Evolutionary conservation across 2,888 invertebrate species (phyloP).

Genomic region (Tetranychus piercei): DNA sequence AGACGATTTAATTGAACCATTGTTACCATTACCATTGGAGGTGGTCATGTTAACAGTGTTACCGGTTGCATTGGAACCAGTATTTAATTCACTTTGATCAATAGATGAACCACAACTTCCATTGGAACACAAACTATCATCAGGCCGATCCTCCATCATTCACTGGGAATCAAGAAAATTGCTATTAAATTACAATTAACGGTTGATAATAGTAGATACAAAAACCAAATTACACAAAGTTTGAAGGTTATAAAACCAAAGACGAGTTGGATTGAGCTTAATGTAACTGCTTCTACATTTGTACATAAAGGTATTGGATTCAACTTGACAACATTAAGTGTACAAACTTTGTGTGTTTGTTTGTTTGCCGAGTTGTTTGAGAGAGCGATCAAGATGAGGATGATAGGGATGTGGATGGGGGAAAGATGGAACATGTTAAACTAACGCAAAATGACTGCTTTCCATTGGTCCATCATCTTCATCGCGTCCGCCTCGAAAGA

Average conservation of each 20-base stretch:
- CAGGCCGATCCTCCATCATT: neutral
- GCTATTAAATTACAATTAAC: too few species aligned
- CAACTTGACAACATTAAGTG: neutral
- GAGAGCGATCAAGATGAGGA: conserved; percentile 1
- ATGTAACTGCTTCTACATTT: too few species aligned
- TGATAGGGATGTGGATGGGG: conserved; percentile 1
- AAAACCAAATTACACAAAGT: too few species aligned
- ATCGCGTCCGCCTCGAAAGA: neutral
- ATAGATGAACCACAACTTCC: neutral
- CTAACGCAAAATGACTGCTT: neutral
- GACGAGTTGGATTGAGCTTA: too few species aligned
- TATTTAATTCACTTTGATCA: neutral
- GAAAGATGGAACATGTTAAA: neutral
- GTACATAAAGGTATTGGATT: neutral
- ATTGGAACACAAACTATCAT: neutral
- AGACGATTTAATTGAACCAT: too few species aligned
- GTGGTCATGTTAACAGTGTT: neutral
- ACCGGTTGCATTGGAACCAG: neutral
- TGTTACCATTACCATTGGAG: too few species aligned
- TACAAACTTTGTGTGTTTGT: conserved; percentile 1
- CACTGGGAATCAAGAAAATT: neutral
- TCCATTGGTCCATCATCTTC: neutral
- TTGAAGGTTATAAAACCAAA: too few species aligned
- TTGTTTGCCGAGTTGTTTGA: neutral
- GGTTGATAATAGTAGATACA: too few species aligned